Base-by-base conservation (phyloP, 1,140 invertebrate species). In the Neuroterus valhalla region DNA sequence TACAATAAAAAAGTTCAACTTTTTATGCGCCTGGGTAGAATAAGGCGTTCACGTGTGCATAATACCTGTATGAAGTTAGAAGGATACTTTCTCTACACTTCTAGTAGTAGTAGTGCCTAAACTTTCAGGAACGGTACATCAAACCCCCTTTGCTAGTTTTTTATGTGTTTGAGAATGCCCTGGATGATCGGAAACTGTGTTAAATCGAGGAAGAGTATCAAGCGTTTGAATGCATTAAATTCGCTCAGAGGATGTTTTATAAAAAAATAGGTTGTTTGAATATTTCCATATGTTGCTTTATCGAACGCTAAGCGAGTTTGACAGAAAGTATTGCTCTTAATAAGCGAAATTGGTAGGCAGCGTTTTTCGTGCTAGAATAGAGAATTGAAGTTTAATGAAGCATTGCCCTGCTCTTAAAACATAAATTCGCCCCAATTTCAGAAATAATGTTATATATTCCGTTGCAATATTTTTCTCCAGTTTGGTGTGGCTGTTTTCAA, bases 231-330 rank as follows among this genome's bases (percentile, higher is more conserved):
- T 38, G 31, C 21, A 62, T 23, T 15, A 26, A n/a, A 62, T 62
- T 62, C 55, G 15, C 11, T 38, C 5, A 2, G 21, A 62, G 6
- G 21, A 62, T 21, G 23, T 62, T 19, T 62, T 62, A 62, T 62
- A 23, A 21, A 62, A 62, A 62, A 62, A 23, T 21, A 11, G 26
- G 52, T 62, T 23, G 52, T 55, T 62, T 12, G 52, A 62, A 26
- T 62, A 62, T 62, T 62, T 12, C 1, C 14, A 21, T 15, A 14
- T 62, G 52, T n/a, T 14, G 23, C 31, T 62, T 62, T 62, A 62
- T 62, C n/a, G 23, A 62, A 62, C 31, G 26, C 31, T 62, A 38
- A 38, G 31, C 14, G 31, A 62, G 31, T 62, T 62, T 62, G 23
- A 6, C 55, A 31, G n/a, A 23, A 62, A 62, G 31, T 62, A 62